phyloP scores from a whole-genome alignment of 2,113 vertebrate species.

The Panthera uncia region DNA sequence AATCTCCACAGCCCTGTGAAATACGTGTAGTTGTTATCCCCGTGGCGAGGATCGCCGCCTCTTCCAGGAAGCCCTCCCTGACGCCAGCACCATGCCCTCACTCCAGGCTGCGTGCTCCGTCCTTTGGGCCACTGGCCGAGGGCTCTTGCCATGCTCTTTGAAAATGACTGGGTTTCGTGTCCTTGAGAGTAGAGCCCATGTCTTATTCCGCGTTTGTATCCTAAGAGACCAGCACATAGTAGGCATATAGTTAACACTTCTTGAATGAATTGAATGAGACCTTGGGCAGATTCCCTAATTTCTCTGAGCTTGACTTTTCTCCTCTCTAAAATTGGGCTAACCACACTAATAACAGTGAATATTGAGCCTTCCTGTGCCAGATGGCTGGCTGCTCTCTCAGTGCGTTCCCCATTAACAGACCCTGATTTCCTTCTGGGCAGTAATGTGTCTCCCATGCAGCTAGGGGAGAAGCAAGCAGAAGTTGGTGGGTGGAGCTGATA shows the following conservation, averaged over 20 bases:
- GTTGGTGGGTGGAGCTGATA: no score
- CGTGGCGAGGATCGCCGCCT: background rate
- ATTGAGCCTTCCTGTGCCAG: background rate
- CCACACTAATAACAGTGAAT: background rate
- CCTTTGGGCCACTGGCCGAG: background rate
- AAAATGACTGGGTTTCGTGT: background rate
- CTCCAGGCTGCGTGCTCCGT: constrained; percentile 73
- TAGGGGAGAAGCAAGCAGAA: background rate
- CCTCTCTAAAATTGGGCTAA: background rate
- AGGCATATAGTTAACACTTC: background rate
- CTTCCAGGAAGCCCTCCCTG: constrained; percentile 18
- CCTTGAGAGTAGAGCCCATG: background rate
- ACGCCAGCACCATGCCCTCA: background rate
- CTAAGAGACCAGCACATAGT: background rate
- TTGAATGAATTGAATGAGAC: background rate
- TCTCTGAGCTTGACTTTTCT: background rate
- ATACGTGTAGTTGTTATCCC: background rate
- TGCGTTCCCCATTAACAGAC: background rate
- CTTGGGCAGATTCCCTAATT: background rate
- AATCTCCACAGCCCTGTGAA: background rate
- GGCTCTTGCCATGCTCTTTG: background rate
- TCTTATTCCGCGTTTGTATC: background rate
- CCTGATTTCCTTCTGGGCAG: background rate
- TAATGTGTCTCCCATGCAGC: background rate
- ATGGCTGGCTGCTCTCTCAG: background rate